A percentile compares a stretch with the other conserved stretches of the same genome.
Conservation (phyloP, 2,888 invertebrate species). For the Caenorhabditis becei region DNA sequence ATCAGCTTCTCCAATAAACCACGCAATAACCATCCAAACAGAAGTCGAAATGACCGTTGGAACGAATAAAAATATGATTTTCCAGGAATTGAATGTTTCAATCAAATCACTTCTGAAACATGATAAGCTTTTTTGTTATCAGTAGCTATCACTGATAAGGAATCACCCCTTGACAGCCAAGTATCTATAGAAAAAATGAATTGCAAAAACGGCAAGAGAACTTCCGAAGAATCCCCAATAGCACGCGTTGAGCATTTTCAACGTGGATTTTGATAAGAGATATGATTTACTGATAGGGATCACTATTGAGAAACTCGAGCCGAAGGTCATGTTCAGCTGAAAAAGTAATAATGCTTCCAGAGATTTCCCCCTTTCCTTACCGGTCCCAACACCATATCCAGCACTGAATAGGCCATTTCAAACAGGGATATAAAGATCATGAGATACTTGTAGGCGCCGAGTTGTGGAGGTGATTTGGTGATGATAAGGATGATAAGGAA, state of each 20-base stretch:
- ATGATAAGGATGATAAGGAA: conserved; percentile 31
- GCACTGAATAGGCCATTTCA: conserved; percentile 24
- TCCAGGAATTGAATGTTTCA: conserved; percentile 6
- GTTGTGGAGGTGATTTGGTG: conserved; percentile 17
- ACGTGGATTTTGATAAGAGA: background rate
- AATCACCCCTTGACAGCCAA: conserved; percentile 12
- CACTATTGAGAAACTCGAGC: no score
- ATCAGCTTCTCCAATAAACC: no score
- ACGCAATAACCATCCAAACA: no score
- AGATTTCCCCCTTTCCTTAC: conserved; percentile 5
- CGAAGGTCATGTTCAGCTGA: no score
- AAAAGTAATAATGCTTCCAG: no score
- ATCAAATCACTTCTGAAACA: conserved; percentile 15
- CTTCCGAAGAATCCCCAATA: conserved; percentile 37
- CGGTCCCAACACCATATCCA: conserved; percentile 20
- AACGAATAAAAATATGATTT: background rate
- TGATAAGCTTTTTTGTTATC: background rate
- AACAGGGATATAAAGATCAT: conserved; percentile 31
- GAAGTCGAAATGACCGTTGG: background rate
- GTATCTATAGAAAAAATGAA: conserved; percentile 28
- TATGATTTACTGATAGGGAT: no score
- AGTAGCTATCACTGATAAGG: background rate
- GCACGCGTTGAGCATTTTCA: background rate
- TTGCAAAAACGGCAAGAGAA: conserved; percentile 21
- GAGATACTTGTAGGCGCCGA: conserved; percentile 35